Percentiles rank a stretch among this genome's conserved stretches.
Evolutionary conservation across 2,888 invertebrate genomes (phyloP).

Genomic region (Chesias legatella): DNA sequence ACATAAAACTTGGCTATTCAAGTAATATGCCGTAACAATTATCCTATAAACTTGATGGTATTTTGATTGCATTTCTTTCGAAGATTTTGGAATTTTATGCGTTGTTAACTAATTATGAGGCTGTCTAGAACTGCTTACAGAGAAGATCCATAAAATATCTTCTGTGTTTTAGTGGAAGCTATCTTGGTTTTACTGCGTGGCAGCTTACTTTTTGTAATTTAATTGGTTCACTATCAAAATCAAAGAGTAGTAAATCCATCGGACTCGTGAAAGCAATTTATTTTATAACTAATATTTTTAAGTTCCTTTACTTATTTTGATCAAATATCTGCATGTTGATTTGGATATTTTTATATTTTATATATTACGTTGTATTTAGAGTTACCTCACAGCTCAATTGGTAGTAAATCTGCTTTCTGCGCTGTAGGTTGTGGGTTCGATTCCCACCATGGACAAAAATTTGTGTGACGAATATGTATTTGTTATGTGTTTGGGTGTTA

Average conservation of each 20-base stretch:
- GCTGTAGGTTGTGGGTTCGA: too few relatives aligned
- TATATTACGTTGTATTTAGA: too few relatives aligned
- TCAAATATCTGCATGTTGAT: too few relatives aligned
- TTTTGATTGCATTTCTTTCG: conserved; percentile 26
- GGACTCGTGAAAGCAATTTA: background rate
- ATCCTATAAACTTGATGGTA: conserved; percentile 27
- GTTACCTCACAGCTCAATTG: too few relatives aligned
- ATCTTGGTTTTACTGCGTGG: conserved; percentile 4
- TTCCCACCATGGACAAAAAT: too few relatives aligned
- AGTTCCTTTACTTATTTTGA: too few relatives aligned
- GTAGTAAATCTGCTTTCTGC: too few relatives aligned
- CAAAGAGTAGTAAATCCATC: background rate
- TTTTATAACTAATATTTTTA: background rate
- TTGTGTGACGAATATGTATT: too few relatives aligned
- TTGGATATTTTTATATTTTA: too few relatives aligned
- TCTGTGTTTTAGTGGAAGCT: conserved; percentile 2
- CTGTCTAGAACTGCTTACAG: conserved; percentile 15
- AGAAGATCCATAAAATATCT: conserved; percentile 12
- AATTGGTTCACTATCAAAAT: conserved; percentile 7
- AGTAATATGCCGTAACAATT: conserved; percentile 24
- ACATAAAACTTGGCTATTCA: conserved; percentile 25
- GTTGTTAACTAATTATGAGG: conserved; percentile 26
- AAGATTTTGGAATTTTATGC: conserved; percentile 18
- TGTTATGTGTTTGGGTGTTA: too few relatives aligned
- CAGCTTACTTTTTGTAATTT: conserved; percentile 1